Evolutionary conservation across 2,113 vertebrate genomes (phyloP).

Genomic region (Sclerurus mexicanus): DNA sequence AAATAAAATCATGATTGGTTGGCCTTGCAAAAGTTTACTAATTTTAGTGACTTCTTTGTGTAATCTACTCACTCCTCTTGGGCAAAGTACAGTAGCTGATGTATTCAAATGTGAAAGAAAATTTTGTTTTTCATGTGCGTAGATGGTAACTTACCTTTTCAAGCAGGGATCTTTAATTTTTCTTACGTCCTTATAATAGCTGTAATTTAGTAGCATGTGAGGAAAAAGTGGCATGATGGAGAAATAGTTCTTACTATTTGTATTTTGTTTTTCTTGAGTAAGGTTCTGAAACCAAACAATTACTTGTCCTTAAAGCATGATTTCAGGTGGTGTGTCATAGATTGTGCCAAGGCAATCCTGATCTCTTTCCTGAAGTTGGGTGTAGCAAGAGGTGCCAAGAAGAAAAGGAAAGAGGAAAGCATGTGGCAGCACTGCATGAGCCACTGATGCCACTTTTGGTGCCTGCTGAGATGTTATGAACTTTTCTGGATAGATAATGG

Average conservation of each 20-base stretch:
- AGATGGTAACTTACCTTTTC: not conserved
- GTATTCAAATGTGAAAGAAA: not conserved
- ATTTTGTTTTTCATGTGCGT: not conserved
- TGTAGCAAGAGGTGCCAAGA: not conserved
- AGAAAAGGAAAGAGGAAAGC: not conserved
- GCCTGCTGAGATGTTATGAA: not conserved
- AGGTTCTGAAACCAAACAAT: not conserved
- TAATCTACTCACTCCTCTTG: not conserved
- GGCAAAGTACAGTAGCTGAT: not conserved
- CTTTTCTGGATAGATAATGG: not conserved
- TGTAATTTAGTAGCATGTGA: not conserved
- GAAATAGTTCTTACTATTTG: not conserved
- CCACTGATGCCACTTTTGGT: not conserved
- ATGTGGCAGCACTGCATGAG: conserved; percentile 7
- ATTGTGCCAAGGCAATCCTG: not conserved
- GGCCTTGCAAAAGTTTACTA: not conserved
- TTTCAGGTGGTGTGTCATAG: not conserved
- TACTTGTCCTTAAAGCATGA: not conserved
- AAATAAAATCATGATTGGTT: not conserved
- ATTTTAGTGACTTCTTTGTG: not conserved
- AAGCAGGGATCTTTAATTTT: not conserved
- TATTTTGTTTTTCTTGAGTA: not conserved
- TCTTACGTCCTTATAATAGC: not conserved
- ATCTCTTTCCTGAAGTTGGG: not conserved
- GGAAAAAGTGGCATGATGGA: not conserved